Evolutionary conservation across 2,888 invertebrate genomes (phyloP).

Genomic region (Calliopum simillimum): DNA sequence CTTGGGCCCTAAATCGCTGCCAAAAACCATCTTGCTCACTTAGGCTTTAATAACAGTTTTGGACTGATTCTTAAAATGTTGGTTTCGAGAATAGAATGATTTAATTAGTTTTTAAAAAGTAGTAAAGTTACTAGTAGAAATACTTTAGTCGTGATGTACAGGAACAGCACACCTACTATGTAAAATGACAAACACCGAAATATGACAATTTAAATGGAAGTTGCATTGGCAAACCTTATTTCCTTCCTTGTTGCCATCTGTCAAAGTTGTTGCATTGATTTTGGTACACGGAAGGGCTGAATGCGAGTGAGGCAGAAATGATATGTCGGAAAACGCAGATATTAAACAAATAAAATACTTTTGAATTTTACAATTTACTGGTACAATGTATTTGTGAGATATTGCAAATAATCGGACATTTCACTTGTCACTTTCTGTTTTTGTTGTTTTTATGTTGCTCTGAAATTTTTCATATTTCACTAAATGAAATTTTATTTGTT

Average conservation of each 20-base stretch:
- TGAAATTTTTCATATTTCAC: constrained; percentile 13
- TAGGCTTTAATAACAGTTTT: too few relatives aligned
- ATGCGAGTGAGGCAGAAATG: not conserved
- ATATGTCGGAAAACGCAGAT: not conserved
- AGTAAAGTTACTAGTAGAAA: too few relatives aligned
- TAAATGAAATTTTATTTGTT: constrained; percentile 27
- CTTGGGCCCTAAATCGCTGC: too few relatives aligned
- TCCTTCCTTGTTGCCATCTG: constrained; percentile 38
- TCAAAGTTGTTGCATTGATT: constrained; percentile 34
- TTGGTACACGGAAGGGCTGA: not conserved
- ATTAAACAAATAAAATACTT: constrained; percentile 19
- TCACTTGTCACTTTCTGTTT: constrained; percentile 63
- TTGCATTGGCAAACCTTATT: constrained; percentile 55
- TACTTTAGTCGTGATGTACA: not conserved
- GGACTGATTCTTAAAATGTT: too few relatives aligned
- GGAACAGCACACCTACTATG: not conserved
- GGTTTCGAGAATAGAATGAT: too few relatives aligned
- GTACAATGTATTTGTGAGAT: constrained; percentile 51
- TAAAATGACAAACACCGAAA: constrained; percentile 58
- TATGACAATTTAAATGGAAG: constrained; percentile 66
- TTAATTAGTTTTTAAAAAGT: constrained; percentile 12
- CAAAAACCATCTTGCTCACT: too few relatives aligned
- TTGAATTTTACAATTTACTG: constrained; percentile 17
- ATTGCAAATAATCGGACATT: constrained; percentile 66
- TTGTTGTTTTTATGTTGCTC: constrained; percentile 22